Conservation (phyloP, 2,888 invertebrate genomes). For the Pyrochroa serraticornis region DNA sequence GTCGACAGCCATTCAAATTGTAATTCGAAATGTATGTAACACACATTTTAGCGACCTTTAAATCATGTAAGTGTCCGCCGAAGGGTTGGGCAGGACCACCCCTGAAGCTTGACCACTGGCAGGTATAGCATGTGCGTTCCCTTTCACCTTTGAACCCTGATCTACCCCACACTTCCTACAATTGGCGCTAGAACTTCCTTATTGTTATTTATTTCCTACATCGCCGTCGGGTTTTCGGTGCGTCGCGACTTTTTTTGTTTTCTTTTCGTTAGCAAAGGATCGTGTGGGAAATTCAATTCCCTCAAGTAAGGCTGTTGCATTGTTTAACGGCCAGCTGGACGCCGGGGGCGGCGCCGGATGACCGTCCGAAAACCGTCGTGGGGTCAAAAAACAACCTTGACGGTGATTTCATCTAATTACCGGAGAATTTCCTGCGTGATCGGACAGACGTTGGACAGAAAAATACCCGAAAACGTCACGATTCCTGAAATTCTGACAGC, state of each 20-base stretch:
- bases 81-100: conserved; percentile 43
- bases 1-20: conserved; percentile 46
- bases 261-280: conserved; percentile 9
- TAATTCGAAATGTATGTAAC: conserved; percentile 52
- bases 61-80: conserved; percentile 49
- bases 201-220: conserved; percentile 44
- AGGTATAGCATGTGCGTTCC: conserved; percentile 37
- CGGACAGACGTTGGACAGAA: too few species aligned
- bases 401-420: too few species aligned
- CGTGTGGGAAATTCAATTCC: conserved; percentile 5
- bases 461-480: too few species aligned
- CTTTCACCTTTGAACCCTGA: conserved; percentile 47
- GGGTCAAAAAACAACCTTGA: too few species aligned
- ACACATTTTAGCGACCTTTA: conserved; percentile 52
- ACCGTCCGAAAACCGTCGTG: too few species aligned
- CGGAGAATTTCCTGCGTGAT: too few species aligned
- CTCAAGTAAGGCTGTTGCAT: too few species aligned
- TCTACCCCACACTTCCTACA: conserved; percentile 42
- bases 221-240: conserved; percentile 4
- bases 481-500: too few species aligned
- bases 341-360: too few species aligned
- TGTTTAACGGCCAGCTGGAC: too few species aligned
- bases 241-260: conserved; percentile 20
- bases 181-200: conserved; percentile 38
- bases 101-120: conserved; percentile 40